These are phyloP conservation scores for Propsilocerus akamusi DNA, from an alignment of 1,140 invertebrate species.

Conservation along the genomic window DNA sequence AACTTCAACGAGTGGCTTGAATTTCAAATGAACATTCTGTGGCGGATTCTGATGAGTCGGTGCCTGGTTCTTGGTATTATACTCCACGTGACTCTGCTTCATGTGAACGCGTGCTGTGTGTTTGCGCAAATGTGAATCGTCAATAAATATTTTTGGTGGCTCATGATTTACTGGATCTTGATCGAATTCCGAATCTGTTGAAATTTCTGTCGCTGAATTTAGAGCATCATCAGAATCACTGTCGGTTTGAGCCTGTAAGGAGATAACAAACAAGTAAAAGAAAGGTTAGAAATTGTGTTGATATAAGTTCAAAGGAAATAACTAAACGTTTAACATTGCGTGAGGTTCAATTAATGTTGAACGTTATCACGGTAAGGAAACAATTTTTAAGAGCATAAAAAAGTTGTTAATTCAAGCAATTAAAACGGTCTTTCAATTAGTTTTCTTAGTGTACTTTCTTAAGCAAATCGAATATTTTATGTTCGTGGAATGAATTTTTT, in stretches of 20 bases:
- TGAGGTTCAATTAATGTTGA: too few species aligned
- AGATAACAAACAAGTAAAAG: conserved; percentile 9
- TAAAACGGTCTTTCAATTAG: too few species aligned
- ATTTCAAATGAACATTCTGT: conserved; percentile 19
- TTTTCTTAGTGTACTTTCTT: too few species aligned
- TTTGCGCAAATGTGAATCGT: conserved; percentile 25
- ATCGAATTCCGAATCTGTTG: conserved; percentile 79
- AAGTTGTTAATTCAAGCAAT: too few species aligned
- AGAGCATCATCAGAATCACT: conserved; percentile 49
- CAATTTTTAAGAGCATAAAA: too few species aligned
- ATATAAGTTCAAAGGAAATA: background rate
- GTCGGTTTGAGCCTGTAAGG: conserved; percentile 37
- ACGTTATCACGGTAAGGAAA: too few species aligned
- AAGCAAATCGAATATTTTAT: too few species aligned
- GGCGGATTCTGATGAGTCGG: conserved; percentile 16
- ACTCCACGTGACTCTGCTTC: conserved; percentile 13
- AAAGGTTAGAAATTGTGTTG: background rate
- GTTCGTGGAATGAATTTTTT: too few species aligned
- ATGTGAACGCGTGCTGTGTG: conserved; percentile 41
- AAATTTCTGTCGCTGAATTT: conserved; percentile 76
- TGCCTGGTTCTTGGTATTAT: conserved; percentile 12
- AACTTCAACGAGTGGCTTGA: conserved; percentile 28
- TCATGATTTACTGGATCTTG: conserved; percentile 53
- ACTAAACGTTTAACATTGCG: too few species aligned
- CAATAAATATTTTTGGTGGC: conserved; percentile 44